Evolutionary conservation across 1,140 invertebrate genomes (phyloP).

Genomic region (Drosophila gunungcola): DNA sequence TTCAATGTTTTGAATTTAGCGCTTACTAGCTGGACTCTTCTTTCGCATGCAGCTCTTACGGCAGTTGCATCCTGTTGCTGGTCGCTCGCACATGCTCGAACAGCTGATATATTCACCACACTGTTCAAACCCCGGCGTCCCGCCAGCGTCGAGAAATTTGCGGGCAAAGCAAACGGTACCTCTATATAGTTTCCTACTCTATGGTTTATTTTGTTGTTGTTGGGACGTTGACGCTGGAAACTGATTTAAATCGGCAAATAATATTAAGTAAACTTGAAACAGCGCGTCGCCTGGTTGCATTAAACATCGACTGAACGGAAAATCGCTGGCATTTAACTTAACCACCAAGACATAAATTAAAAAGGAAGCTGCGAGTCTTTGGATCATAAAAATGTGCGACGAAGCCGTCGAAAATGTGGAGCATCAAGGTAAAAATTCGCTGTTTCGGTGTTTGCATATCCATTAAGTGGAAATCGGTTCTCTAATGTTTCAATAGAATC

Average conservation of each 20-base stretch:
- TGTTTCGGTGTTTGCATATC: conserved; percentile 25
- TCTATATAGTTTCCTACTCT: too few species aligned
- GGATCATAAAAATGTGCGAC: conserved; percentile 46
- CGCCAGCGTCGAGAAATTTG: too few species aligned
- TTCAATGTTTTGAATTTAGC: too few species aligned
- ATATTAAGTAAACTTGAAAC: background rate
- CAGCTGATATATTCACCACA: too few species aligned
- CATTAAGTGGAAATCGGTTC: conserved; percentile 14
- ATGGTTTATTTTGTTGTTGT: conserved; percentile 19
- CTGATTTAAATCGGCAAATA: conserved; percentile 9
- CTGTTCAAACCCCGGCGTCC: too few species aligned
- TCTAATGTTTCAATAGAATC: conserved; percentile 3
- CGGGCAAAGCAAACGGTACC: too few species aligned
- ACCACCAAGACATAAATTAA: conserved; percentile 5
- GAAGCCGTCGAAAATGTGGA: conserved; percentile 38
- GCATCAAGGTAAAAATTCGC: conserved; percentile 41
- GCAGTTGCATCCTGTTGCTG: too few species aligned
- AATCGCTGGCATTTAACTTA: conserved; percentile 12
- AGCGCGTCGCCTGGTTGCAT: background rate
- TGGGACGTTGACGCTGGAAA: background rate
- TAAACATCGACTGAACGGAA: background rate
- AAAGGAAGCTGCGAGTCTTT: background rate
- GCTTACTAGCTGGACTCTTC: too few species aligned
- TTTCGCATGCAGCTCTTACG: too few species aligned
- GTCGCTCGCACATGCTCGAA: too few species aligned